Conservation (phyloP, 2,888 invertebrate species). For the Sarcophaga variegata region DNA sequence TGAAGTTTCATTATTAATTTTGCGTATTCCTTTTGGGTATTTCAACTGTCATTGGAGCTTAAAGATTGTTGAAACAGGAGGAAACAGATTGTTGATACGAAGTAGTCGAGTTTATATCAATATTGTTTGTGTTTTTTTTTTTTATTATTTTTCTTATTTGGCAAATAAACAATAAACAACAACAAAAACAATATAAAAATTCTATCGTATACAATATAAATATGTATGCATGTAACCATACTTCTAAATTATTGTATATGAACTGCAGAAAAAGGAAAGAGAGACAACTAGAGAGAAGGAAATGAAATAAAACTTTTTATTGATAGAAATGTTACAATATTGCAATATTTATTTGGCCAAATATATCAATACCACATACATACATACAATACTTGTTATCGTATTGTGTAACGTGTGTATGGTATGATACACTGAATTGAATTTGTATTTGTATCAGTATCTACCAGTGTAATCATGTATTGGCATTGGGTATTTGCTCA, state of each 20-base stretch:
- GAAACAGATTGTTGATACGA: neutral
- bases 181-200: too few species aligned
- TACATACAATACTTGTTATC: neutral
- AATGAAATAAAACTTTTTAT: neutral
- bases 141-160: neutral
- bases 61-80: slow-evolving; percentile 2
- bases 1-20: neutral
- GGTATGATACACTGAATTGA: neutral
- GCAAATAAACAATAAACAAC: neutral
- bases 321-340: neutral
- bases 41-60: neutral
- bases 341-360: neutral
- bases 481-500: neutral
- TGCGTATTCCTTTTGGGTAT: neutral
- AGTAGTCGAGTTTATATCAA: neutral
- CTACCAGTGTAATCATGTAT: neutral
- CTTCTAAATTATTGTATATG: too few species aligned
- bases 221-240: neutral
- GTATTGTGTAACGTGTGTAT: too few species aligned
- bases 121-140: neutral
- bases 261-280: too few species aligned
- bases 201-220: neutral
- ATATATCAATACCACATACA: neutral
- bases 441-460: neutral
- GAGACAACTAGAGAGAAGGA: too few species aligned